Percentiles rank a stretch among this genome's conserved stretches.
These are phyloP conservation scores for Chrysina gloriosa DNA, from an alignment of 2,888 invertebrate genomes.

Conservation along the genomic window DNA sequence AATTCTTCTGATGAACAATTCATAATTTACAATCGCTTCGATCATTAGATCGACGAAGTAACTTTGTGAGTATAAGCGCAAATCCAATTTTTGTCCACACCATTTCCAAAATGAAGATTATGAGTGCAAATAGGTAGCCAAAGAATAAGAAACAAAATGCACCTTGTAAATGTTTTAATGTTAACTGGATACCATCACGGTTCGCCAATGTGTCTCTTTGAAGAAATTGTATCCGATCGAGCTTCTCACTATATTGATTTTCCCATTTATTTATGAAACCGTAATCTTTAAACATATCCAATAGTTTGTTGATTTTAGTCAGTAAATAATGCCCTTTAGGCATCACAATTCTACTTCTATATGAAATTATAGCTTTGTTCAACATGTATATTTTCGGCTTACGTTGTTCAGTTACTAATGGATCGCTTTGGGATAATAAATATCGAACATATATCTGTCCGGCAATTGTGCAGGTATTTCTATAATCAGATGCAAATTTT, in stretches of 20 bases:
- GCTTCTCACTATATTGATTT: slow-evolving; percentile 34
- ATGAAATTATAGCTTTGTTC: slow-evolving; percentile 65
- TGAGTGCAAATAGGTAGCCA: slow-evolving; percentile 43
- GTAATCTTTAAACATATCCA: slow-evolving; percentile 65
- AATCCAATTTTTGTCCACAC: background rate
- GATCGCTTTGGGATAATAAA: slow-evolving; percentile 45
- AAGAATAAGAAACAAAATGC: slow-evolving; percentile 48
- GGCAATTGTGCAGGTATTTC: slow-evolving; percentile 52
- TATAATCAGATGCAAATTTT: slow-evolving; percentile 44
- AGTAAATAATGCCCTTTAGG: slow-evolving; percentile 69
- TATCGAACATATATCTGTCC: slow-evolving; percentile 50
- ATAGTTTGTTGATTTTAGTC: slow-evolving; percentile 64
- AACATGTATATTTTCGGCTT: slow-evolving; percentile 48
- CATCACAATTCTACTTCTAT: slow-evolving; percentile 69
- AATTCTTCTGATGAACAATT: too few relatives aligned
- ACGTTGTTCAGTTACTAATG: slow-evolving; percentile 42
- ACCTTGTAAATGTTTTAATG: slow-evolving; percentile 49
- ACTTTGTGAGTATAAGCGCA: background rate
- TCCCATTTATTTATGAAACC: slow-evolving; percentile 67
- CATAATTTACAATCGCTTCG: too few relatives aligned
- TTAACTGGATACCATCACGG: slow-evolving; percentile 41
- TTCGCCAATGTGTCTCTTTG: background rate
- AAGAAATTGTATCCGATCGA: background rate
- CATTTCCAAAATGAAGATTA: slow-evolving; percentile 43
- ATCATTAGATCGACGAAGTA: too few relatives aligned